These are phyloP conservation scores for Sebastes hubbsi DNA, from an alignment of 2,797 vertebrate genomes.

Conservation along the genomic window DNA sequence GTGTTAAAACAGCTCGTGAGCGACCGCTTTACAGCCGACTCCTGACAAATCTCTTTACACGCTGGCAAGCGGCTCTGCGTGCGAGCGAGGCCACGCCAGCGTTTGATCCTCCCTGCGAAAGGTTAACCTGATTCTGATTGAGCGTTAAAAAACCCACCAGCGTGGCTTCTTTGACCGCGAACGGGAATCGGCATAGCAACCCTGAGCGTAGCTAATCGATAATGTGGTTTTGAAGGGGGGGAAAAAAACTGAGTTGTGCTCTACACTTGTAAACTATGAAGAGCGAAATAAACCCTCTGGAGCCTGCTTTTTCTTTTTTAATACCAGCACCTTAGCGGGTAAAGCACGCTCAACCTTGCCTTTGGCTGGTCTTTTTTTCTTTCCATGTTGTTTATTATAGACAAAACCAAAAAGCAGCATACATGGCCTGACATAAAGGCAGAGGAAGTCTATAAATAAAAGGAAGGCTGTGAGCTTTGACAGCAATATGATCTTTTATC, in stretches of 20 bases:
- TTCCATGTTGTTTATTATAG: slow-evolving; percentile 22
- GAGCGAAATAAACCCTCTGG: slow-evolving; percentile 21
- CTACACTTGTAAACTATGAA: slow-evolving; percentile 17
- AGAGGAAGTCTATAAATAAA: slow-evolving; percentile 38
- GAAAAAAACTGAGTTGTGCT: not conserved
- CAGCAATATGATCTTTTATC: slow-evolving; percentile 34
- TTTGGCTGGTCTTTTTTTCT: slow-evolving; percentile 21
- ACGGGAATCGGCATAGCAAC: slow-evolving; percentile 27
- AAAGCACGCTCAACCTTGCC: slow-evolving; percentile 1
- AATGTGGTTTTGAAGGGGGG: slow-evolving; percentile 4
- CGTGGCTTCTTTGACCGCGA: slow-evolving; percentile 25
- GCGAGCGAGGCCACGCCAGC: not conserved
- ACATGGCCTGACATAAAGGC: slow-evolving; percentile 17
- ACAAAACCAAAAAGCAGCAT: slow-evolving; percentile 32
- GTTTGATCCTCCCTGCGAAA: slow-evolving; percentile 50
- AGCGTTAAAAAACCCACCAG: slow-evolving; percentile 52
- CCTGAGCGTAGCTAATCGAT: slow-evolving; percentile 58
- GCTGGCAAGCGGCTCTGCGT: slow-evolving; percentile 9
- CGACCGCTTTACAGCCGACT: slow-evolving; percentile 6
- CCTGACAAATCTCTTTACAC: slow-evolving; percentile 58
- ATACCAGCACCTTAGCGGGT: not conserved
- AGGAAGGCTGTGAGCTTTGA: slow-evolving; percentile 25
- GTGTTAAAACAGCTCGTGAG: slow-evolving; percentile 20
- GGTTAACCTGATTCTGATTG: slow-evolving; percentile 68
- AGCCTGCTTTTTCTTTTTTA: slow-evolving; percentile 12